These are phyloP conservation scores for Champsocephalus esox DNA, from an alignment of 2,797 vertebrate species.

Conservation along the genomic window DNA sequence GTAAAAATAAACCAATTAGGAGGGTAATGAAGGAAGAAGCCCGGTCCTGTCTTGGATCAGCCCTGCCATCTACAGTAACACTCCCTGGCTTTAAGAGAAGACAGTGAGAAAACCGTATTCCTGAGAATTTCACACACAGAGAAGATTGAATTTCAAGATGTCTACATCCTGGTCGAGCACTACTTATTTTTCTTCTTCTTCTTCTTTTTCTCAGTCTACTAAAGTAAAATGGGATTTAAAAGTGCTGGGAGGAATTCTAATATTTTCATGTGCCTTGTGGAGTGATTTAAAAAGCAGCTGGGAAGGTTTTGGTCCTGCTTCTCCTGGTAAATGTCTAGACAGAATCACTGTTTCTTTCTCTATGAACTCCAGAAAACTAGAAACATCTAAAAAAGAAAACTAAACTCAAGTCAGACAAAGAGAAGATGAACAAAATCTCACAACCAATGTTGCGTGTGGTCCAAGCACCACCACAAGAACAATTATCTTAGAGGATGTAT, in stretches of 20 bases:
- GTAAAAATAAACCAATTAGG: conserved; percentile 67
- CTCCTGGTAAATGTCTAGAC: conserved; percentile 69
- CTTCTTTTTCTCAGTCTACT: conserved; percentile 8
- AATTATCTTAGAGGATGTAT: conserved; percentile 31
- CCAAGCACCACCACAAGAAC: conserved; percentile 4
- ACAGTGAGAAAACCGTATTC: conserved; percentile 14
- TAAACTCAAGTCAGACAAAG: conserved; percentile 7
- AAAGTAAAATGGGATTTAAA: conserved; percentile 45
- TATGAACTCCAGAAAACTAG: conserved; percentile 43
- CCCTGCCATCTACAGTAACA: conserved; percentile 24
- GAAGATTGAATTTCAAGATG: conserved; percentile 73
- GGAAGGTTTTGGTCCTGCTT: conserved; percentile 62
- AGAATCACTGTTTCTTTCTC: conserved; percentile 47
- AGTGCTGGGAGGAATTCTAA: conserved; percentile 53
- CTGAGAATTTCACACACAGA: conserved; percentile 28
- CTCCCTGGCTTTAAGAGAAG: conserved; percentile 20
- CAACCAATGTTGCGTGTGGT: background rate
- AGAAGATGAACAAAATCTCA: conserved; percentile 20
- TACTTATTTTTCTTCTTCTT: conserved; percentile 34
- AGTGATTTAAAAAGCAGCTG: conserved; percentile 69
- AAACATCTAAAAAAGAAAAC: background rate
- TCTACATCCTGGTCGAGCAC: conserved; percentile 33
- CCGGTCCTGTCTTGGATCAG: conserved; percentile 55
- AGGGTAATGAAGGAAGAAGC: conserved; percentile 37
- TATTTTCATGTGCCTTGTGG: conserved; percentile 48